Evolutionary conservation across 2,797 vertebrate species (phyloP).

Genomic region (Acanthornis magna): DNA sequence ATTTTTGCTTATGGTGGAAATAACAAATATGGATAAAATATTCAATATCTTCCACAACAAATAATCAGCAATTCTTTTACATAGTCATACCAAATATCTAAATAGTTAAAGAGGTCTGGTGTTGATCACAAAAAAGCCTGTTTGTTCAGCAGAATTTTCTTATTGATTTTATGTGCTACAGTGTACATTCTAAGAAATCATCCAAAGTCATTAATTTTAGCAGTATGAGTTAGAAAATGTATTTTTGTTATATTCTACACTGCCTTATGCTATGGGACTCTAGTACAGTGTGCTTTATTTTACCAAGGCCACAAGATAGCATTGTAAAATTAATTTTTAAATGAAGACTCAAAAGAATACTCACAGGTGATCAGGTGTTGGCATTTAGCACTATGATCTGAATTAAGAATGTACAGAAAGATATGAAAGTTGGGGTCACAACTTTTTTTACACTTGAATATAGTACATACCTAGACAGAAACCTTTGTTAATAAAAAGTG

Average conservation of each 20-base stretch:
- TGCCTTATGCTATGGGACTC: background rate
- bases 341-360: background rate
- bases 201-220: background rate
- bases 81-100: background rate
- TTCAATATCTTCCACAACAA: background rate
- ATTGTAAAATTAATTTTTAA: background rate
- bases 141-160: background rate
- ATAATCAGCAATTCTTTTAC: background rate
- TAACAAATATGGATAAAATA: background rate
- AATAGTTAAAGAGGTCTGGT: background rate
- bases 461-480: background rate
- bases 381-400: background rate
- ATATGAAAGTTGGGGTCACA: background rate
- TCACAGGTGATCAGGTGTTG: background rate
- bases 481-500: background rate
- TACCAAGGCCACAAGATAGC: rapidly evolving
- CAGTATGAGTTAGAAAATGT: background rate
- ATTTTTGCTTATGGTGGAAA: background rate
- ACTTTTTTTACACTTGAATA: background rate
- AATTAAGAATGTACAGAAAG: background rate
- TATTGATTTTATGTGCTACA: background rate
- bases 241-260: background rate
- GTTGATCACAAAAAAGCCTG: background rate
- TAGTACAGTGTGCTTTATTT: background rate
- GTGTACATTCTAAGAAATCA: background rate